phyloP scores from a whole-genome alignment of 2,888 invertebrate genomes.

The Stenodema calcarata region DNA sequence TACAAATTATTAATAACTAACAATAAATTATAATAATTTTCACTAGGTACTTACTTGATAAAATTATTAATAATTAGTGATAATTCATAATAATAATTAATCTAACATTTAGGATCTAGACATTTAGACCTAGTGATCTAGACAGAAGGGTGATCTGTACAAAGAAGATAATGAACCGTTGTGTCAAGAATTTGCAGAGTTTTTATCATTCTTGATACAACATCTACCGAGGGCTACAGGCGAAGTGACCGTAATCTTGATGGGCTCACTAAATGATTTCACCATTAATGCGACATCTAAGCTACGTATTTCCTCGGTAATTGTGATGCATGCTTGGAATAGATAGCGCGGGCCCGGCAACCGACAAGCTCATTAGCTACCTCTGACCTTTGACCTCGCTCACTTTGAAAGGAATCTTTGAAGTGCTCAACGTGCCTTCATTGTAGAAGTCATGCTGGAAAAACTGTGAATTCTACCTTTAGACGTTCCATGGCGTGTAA shows the following conservation, averaged over 20 bases:
- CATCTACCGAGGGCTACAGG: neutral
- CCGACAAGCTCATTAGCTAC: slow-evolving; percentile 17
- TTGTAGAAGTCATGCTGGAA: neutral
- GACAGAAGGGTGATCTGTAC: no score
- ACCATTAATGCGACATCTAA: slow-evolving; percentile 4
- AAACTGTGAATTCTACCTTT: neutral
- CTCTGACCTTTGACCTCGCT: slow-evolving; percentile 13
- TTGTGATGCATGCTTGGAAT: slow-evolving; percentile 21
- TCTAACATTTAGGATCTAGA: no score
- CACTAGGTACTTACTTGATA: no score
- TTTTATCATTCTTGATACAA: neutral
- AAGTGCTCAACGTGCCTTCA: neutral
- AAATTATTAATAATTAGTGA: no score
- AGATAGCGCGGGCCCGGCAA: neutral
- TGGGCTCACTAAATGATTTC: slow-evolving; percentile 16
- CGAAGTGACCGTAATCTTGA: slow-evolving; percentile 7
- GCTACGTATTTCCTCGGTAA: slow-evolving; percentile 14
- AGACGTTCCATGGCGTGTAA: neutral
- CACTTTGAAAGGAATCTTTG: neutral
- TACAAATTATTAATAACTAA: no score
- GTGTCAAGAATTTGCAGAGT: neutral
- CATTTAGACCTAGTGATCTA: no score
- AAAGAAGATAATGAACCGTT: neutral
- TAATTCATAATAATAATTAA: no score
- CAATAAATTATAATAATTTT: no score